Evolutionary conservation across 1,140 invertebrate species (phyloP), one percentile per base, ranked within the genome.

Genomic region (Kradibia gibbosae): DNA sequence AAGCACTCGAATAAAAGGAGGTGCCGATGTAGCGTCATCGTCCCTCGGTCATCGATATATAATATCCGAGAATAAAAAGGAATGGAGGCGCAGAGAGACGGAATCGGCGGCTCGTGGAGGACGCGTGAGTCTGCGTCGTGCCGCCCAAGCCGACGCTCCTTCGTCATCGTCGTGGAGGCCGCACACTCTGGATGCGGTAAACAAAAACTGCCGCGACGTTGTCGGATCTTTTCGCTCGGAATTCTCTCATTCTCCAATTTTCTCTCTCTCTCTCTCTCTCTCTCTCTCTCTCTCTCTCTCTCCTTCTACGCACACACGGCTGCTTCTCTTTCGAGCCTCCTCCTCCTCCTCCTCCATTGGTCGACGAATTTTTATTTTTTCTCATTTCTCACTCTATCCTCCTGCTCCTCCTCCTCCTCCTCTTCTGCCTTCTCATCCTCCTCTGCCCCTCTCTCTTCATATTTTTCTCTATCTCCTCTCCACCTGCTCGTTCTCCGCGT

Each of bases 311-410:
- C n/a, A n/a, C n/a, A n/a, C n/a, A n/a, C n/a, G n/a, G n/a, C 79
- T 81, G 72, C 76, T 79, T 82, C 50, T 60, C 77, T 15, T 39
- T 67, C 5, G 20, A 0, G 11, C 85, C 84, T 85, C 83, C 77
- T 84, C 73, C 86, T 84, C 85, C 84, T 85, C 83, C 77, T 84
- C 73, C 86, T 84, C 84, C 84, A 89, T 89, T 89, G 88, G 88
- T 85, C 84, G 84, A 82, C 42, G 78, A 53, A 85, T 86, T 85
- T 87, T 86, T 86, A 53, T 85, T 83, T 87, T 82, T 82, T 85
- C 83, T 84, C 83, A 82, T 83, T 84, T 83, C 80, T 82, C 71
- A 50, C 71, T 78, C 57, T 65, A 48, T 74, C 20, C 55, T 78
- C 50, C n/a, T 28, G 25, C 55, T 55, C 67, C 60, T 53, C 22